Conservation (phyloP, 2,888 invertebrate genomes). For the Cryptocheilus praepositus region DNA sequence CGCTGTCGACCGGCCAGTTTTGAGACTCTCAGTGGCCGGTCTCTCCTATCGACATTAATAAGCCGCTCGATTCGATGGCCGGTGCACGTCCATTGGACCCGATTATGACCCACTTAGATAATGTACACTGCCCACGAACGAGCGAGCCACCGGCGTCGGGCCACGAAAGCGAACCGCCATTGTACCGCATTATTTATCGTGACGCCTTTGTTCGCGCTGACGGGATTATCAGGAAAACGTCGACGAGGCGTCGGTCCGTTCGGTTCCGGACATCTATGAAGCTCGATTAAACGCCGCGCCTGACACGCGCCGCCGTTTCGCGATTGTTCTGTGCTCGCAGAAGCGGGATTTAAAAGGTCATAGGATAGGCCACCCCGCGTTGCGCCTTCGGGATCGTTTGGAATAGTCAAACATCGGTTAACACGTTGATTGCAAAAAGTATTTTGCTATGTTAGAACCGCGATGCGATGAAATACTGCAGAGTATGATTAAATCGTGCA, state of each 20-base stretch:
- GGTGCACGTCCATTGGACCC: slow-evolving; percentile 21
- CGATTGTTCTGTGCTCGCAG: neutral
- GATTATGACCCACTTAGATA: slow-evolving; percentile 24
- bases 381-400: too few species aligned
- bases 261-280: neutral
- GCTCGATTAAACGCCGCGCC: slow-evolving; percentile 8
- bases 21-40: slow-evolving; percentile 11
- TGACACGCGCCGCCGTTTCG: neutral
- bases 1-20: neutral
- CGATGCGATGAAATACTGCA: too few species aligned
- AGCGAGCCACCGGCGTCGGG: neutral
- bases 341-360: neutral
- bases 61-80: slow-evolving; percentile 16
- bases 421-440: too few species aligned
- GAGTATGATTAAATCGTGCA: too few species aligned
- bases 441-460: too few species aligned
- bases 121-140: neutral
- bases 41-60: slow-evolving; percentile 22
- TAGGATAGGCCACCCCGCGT: neutral
- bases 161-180: slow-evolving; percentile 1
- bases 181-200: slow-evolving; percentile 1
- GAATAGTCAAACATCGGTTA: too few species aligned
- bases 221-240: slow-evolving; percentile 14
- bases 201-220: slow-evolving; percentile 1
- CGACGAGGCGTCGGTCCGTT: slow-evolving; percentile 7